Base-by-base conservation (phyloP, 2,888 invertebrate genomes). In the Aphelenchoides bicaudatus region DNA sequence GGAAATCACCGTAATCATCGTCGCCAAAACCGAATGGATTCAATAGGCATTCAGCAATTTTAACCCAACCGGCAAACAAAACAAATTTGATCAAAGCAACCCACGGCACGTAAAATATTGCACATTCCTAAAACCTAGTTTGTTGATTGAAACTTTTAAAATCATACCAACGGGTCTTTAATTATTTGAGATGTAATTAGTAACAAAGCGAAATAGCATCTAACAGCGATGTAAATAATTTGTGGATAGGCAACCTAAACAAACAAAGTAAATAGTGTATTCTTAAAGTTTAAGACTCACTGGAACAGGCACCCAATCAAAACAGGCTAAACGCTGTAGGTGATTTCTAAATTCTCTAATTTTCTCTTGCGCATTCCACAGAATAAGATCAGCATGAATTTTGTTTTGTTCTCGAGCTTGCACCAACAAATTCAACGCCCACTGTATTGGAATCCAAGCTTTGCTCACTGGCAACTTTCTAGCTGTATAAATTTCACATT, bases 271-370 rank as follows among this genome's bases (percentile, higher is more conserved):
- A 34, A 13, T 13, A 34, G 16, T 34, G 34, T 34, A 13, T 16
- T 13, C 34, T 13, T 34, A 16, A 34, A 13, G n/a, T n/a, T n/a
- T n/a, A 13, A 34, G 16, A 13, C 13, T 16, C 34, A 34, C 65
- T 1, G 76, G 76, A 25, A 76, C 68, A 2, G 76, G 76, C 5
- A 75, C 68, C 76, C 77, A 76, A 52, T 76, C 76, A 59, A 74
- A 34, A 13, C 16, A 16, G 16, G 34, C 34, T 16, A 34, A 16
- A 13, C 16, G 13, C 13, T 34, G 34, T 4, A 76, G 59, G 46
- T 67, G 69, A 28, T 71, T 70, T 25, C 75, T 69, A 47, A 75
- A 75, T 50, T 69, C 64, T 39, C 61, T 62, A 39, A 73, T 68
- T 43, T 72, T 73, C 67, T 34, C 34, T 34, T 34, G 34, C 13